phyloP scores from a whole-genome alignment of 2,113 vertebrate genomes.

The Ovis canadensis region DNA sequence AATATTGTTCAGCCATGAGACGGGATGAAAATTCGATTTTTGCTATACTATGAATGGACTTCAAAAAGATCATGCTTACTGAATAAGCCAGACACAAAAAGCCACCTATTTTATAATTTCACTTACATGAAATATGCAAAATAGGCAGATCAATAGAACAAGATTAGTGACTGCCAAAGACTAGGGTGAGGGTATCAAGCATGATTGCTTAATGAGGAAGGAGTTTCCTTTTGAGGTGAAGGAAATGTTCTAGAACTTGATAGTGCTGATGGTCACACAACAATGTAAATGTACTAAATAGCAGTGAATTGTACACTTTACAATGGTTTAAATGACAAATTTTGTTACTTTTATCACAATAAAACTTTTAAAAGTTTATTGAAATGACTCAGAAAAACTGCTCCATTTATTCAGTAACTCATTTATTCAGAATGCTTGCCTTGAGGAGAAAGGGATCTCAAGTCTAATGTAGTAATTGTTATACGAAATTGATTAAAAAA shows the following conservation, averaged over 20 bases:
- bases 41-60: not conserved
- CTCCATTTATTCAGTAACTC: conserved; percentile 64
- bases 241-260: not conserved
- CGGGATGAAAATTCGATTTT: not conserved
- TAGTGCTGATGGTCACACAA: not conserved
- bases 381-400: conserved; percentile 21
- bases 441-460: conserved; percentile 47
- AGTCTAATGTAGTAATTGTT: conserved; percentile 36
- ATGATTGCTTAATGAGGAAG: not conserved
- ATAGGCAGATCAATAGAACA: not conserved
- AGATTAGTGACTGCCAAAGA: not conserved
- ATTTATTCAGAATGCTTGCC: conserved; percentile 68
- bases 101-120: not conserved
- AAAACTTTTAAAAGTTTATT: not conserved
- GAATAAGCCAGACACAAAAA: not conserved
- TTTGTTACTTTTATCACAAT: not conserved
- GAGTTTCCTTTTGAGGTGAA: not conserved
- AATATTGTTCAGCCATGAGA: not conserved
- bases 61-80: not conserved
- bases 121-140: not conserved
- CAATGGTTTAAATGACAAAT: not conserved
- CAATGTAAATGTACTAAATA: not conserved
- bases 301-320: not conserved
- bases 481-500: conserved; percentile 37
- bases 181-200: not conserved